Evolutionary conservation across 2,888 invertebrate species (phyloP), one percentile per base, ranked within the genome.

Genomic region (Cordilura impudica): DNA sequence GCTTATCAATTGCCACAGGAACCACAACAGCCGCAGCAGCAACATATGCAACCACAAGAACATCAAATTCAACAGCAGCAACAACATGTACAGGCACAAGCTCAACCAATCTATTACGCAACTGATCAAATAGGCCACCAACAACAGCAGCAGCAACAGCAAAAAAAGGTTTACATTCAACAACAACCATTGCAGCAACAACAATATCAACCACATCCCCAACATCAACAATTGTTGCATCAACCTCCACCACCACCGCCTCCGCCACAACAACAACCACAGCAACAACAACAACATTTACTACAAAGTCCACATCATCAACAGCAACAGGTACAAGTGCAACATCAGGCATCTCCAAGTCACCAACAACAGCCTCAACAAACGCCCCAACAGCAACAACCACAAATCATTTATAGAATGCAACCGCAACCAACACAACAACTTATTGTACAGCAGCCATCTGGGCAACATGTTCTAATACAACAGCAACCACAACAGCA

Each of bases 401-500:
- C 85, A 4, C 85, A 88, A 78, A 84, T 85, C 73, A 85, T 85
- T 60, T 89, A 85, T 78, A 86, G 84, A 51, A 87, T 83, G 88
- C 83, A 82, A 60, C 82, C 83, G 10, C 87, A 85, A 39, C 83
- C 81, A 51, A 78, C 74, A 29, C 77, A 77, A 31, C 81, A 81
- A 47, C 83, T 88, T 31, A 88, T 88, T 18, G 86, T 87, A 47
- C 85, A 85, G 51, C 85, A 85, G 63, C 88, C 86, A 3, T 83
- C 84, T 1, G 85, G 85, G 5, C 88, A 88, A n/a, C 89, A 87
- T 7, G 88, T 88, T 4, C 73, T 88, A 8, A 88, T 88, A 63
- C 89, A 89, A 47, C 89, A 89, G 49, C 82, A 86, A 0, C 88
- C 87, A 0, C 89, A 87, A 53, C 88, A 89, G 29, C 89, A 87